Evolutionary conservation across 2,113 vertebrate genomes (phyloP).

Genomic region (Emydura subglobosa): DNA sequence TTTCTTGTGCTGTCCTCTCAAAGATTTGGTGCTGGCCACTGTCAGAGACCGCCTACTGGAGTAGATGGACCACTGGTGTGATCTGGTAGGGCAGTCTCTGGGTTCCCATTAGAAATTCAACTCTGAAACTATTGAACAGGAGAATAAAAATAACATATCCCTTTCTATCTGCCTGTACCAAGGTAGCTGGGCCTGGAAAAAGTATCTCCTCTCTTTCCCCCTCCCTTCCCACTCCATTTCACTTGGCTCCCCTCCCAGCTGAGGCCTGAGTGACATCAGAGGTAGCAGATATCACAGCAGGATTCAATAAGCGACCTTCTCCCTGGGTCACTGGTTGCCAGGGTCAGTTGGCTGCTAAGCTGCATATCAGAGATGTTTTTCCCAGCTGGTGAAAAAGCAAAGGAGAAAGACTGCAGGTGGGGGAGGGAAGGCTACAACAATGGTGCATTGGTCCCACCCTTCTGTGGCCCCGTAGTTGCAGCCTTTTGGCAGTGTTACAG

Average conservation of each 20-base stretch:
- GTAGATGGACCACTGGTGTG: not conserved
- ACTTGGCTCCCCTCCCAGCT: not conserved
- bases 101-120: rapidly evolving
- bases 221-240: not conserved
- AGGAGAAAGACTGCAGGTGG: not conserved
- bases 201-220: not conserved
- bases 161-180: rapidly evolving
- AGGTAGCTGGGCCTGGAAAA: not conserved
- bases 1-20: not conserved
- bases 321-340: conserved; percentile 66
- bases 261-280: not conserved
- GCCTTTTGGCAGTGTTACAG: not conserved
- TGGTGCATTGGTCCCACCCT: not conserved
- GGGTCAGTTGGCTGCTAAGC: conserved; percentile 61
- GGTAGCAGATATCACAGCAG: conserved; percentile 50
- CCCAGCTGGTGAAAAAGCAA: conserved; percentile 37
- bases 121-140: not conserved
- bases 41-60: not conserved
- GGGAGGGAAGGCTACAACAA: not conserved
- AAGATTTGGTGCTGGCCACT: not conserved
- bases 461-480: not conserved
- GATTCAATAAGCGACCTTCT: conserved; percentile 52
- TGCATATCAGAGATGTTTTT: conserved; percentile 52
- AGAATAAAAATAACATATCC: not conserved
- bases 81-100: not conserved